Percentiles rank a stretch among this genome's conserved stretches.
Evolutionary conservation across 2,888 invertebrate species (phyloP).

Genomic region (Drosophila mimica): DNA sequence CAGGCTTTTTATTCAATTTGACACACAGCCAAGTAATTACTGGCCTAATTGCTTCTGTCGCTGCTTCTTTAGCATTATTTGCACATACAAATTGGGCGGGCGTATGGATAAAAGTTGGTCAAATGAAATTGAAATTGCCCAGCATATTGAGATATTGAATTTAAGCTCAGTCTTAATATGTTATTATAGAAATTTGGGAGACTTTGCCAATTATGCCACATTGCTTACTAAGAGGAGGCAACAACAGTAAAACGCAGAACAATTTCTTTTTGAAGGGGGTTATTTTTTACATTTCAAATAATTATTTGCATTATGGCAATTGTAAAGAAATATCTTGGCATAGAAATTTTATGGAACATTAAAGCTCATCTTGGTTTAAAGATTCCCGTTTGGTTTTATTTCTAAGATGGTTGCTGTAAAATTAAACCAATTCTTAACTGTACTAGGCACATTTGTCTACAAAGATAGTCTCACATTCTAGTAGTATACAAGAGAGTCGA

Average conservation of each 20-base stretch:
- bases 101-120: constrained; percentile 16
- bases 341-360: not conserved
- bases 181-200: constrained; percentile 34
- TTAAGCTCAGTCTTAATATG: constrained; percentile 43
- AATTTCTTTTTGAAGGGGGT: not conserved
- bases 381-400: too few species aligned
- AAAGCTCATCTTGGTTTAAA: not conserved
- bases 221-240: not conserved
- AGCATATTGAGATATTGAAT: constrained; percentile 36
- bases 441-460: not conserved
- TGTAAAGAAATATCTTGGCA: not conserved
- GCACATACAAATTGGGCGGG: constrained; percentile 16
- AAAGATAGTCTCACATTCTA: not conserved
- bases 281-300: not conserved
- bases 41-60: constrained; percentile 51
- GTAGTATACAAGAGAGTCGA: too few species aligned
- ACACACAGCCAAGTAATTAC: constrained; percentile 51
- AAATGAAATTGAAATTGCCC: constrained; percentile 39
- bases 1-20: constrained; percentile 50
- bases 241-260: not conserved
- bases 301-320: not conserved
- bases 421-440: not conserved
- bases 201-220: constrained; percentile 10
- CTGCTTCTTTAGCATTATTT: constrained; percentile 24
- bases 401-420: not conserved